Percentiles rank a stretch among this genome's conserved stretches.
Conservation (phyloP, 2,888 invertebrate genomes). For the Chironomus tentans region DNA sequence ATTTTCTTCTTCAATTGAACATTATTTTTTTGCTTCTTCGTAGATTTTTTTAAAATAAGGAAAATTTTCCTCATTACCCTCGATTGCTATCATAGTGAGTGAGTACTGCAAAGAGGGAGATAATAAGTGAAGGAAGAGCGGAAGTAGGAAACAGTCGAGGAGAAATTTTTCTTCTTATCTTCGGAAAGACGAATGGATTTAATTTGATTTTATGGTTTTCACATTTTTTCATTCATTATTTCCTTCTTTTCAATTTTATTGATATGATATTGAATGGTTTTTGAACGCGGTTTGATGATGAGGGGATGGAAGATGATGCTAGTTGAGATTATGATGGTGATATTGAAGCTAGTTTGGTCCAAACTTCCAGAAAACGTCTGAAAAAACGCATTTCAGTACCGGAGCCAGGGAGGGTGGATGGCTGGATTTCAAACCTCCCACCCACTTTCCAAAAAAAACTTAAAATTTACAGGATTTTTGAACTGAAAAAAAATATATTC, state of each 20-base stretch:
- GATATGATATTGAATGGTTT: not conserved
- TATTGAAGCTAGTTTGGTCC: too few relatives aligned
- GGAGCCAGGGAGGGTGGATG: too few relatives aligned
- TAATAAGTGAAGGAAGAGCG: not conserved
- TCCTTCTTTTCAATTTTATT: not conserved
- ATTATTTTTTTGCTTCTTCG: not conserved
- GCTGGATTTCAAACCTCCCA: too few relatives aligned
- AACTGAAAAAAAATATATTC: too few relatives aligned
- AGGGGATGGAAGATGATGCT: too few relatives aligned
- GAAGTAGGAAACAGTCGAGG: not conserved
- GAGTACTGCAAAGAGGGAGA: not conserved
- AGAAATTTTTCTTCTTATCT: not conserved
- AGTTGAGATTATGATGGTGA: too few relatives aligned
- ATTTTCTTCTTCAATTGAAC: too few relatives aligned
- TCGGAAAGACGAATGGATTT: not conserved
- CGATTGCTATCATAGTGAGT: not conserved
- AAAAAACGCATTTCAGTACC: too few relatives aligned
- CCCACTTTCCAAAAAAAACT: too few relatives aligned
- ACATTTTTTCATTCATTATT: not conserved
- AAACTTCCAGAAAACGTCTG: too few relatives aligned
- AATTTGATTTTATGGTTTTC: constrained; percentile 7
- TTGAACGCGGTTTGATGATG: too few relatives aligned
- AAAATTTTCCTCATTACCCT: not conserved
- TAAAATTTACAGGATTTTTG: too few relatives aligned
- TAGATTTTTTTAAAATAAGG: not conserved